Evolutionary conservation across 2,797 vertebrate genomes (phyloP), one percentile per base, ranked within the genome.

Genomic region (Notolabrus celidotus): DNA sequence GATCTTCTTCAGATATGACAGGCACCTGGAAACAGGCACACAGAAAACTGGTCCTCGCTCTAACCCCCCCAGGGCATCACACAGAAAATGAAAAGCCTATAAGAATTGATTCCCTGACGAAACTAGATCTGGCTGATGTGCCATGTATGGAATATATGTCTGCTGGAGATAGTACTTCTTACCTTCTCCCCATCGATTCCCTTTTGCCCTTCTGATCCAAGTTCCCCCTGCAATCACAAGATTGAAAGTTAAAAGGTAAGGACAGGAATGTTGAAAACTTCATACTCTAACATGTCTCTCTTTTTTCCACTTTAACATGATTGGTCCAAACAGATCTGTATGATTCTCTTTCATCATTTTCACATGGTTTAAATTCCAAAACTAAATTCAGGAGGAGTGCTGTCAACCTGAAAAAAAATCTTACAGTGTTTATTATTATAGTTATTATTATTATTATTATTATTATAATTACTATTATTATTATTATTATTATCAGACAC

Each of bases 41-140:
- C 50, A 81, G 62, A 76, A 86, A 80, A 71, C 66, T 69, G 63
- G 41, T 74, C 84, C 71, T 64, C 23, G 22, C 74, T 80, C 59
- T 77, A 47, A 77, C 67, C 88, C 49, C 45, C 71, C 60, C 59
- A 64, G 86, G 88, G 84, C 86, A 88, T 80, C 80, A 63, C 80
- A 77, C 77, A 86, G 82, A 90, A 91, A 90, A 91, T 90, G 86
- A 91, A 91, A 89, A 89, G 86, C 89, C 88, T 83, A 85, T 87
- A 91, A 90, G 83, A 92, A 92, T 91, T 88, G 91, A 93, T 92
- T 92, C 88, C 67, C 86, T 85, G 87, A 90, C 73, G 83, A 90
- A 91, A 88, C 84, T 63, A 77, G 82, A 89, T 88, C 82, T 82
- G 73, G 85, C 79, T 87, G 87, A 92, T 91, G 86, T 84, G 88